Base-by-base conservation (phyloP, 2,888 invertebrate genomes). In the Loripinus fragilis region DNA sequence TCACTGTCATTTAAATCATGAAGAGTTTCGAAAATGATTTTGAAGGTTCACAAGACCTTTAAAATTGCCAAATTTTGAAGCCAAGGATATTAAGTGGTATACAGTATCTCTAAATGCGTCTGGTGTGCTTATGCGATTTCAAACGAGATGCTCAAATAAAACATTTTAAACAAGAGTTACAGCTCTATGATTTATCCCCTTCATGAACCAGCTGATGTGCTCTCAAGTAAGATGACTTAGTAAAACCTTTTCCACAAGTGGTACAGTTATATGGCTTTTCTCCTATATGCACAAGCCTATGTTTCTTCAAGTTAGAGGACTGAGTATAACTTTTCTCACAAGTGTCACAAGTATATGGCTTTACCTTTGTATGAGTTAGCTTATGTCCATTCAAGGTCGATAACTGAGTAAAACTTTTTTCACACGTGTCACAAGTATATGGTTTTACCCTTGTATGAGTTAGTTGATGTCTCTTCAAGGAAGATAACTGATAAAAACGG, bases 51-150 rank as follows among this genome's bases (percentile, higher is more conserved):
- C n/a, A n/a, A n/a, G n/a, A n/a, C n/a, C n/a, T n/a, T n/a, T n/a
- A n/a, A n/a, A n/a, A n/a, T n/a, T n/a, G n/a, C n/a, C n/a, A n/a
- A n/a, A n/a, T n/a, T n/a, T n/a, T n/a, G n/a, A n/a, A n/a, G n/a
- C n/a, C n/a, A n/a, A 3, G 70, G 50, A 33, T 70, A 50, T 48
- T 45, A 50, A 7, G 70, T 50, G n/a, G 25, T 38, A 3, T 70
- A 20, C 28, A 70, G 20, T 17, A 70, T 70, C 25, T 50, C 45
- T 10, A 70, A n/a, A n/a, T n/a, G n/a, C n/a, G n/a, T n/a, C n/a
- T n/a, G n/a, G n/a, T n/a, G n/a, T n/a, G n/a, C n/a, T n/a, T n/a
- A n/a, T n/a, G n/a, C n/a, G n/a, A n/a, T n/a, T n/a, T n/a, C n/a
- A n/a, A n/a, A n/a, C n/a, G n/a, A n/a, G n/a, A n/a, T n/a, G n/a